These are phyloP conservation scores for Synanceia verrucosa DNA, from an alignment of 2,797 vertebrate species.

Conservation along the genomic window DNA sequence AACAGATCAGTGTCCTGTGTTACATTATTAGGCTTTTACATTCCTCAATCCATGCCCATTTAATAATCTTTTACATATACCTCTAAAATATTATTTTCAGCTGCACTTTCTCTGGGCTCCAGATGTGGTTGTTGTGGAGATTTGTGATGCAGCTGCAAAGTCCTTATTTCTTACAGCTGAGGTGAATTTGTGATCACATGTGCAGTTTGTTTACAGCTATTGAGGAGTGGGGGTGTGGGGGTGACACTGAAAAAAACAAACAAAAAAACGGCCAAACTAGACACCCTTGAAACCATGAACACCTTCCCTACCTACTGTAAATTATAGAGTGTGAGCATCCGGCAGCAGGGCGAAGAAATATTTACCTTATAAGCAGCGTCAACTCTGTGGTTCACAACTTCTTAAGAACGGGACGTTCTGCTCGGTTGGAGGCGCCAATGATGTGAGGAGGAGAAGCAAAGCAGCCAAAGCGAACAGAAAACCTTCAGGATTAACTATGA, in stretches of 20 bases:
- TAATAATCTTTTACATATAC: slow-evolving; percentile 14
- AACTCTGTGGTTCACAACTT: slow-evolving; percentile 22
- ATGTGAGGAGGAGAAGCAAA: slow-evolving; percentile 23
- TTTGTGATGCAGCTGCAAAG: slow-evolving; percentile 17
- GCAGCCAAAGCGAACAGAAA: slow-evolving; percentile 4
- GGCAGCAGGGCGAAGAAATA: slow-evolving; percentile 26
- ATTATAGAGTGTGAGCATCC: slow-evolving; percentile 14
- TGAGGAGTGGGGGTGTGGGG: neutral
- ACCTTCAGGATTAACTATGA: neutral
- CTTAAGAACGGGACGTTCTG: neutral
- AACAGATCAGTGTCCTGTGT: neutral
- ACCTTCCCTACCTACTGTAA: neutral
- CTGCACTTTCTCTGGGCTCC: neutral
- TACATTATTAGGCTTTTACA: neutral
- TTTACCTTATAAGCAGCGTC: slow-evolving; percentile 55
- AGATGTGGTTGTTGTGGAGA: slow-evolving; percentile 25
- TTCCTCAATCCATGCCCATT: slow-evolving; percentile 8
- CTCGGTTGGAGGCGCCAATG: neutral
- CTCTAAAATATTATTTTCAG: slow-evolving; percentile 1
- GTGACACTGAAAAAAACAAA: neutral
- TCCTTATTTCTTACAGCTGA: slow-evolving; percentile 20
- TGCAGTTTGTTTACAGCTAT: slow-evolving; percentile 29
- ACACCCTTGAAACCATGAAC: slow-evolving; percentile 12
- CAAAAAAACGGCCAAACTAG: neutral
- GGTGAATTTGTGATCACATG: slow-evolving; percentile 10